Evolutionary conservation across 2,113 vertebrate genomes (phyloP), one percentile per base, ranked within the genome.

Genomic region (Octodon degus): DNA sequence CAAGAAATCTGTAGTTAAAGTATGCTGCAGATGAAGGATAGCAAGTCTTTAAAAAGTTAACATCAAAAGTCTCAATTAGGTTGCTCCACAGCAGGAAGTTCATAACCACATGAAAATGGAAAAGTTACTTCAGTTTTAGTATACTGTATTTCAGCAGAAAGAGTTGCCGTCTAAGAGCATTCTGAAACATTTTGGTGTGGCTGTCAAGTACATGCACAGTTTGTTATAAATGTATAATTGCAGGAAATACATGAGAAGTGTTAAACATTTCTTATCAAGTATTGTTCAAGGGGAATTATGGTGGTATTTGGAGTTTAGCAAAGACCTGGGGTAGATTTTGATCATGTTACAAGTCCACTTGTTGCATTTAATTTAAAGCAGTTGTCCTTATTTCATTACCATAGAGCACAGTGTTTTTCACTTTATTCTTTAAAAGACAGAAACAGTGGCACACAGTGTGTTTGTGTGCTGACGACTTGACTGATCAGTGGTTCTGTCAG

Each of bases 21-120:
- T 97, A 95, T 96, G 98, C 98, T 98, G 93, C 98, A 98, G 98
- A 98, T 95, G 94, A 98, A 98, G 98, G 98, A 98, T 97, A 98
- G 97, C 96, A 92, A 95, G 96, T 91, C 97, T 97, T 97, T 43
- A 34, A 94, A 98, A 96, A 98, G 90, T 98, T 72, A 40, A 97
- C 98, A 98, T 98, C 99, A 98, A 98, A 98, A 99, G 98, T 98
- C 98, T 98, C 98, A 98, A 96, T 98, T 98, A 98, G 98, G 97
- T 98, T 96, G 95, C 98, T 98, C 98, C 97, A 97, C 98, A 85
- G 97, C 98, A 98, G 98, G 98, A 98, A 98, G 97, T 98, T 98
- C 96, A 94, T 93, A 98, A 98, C 97, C 98, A 98, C 98, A 97
- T 98, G 98, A 98, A 98, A 98, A 98, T 98, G 98, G 98, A 97